Base-by-base conservation (phyloP, 2,113 vertebrate species). In the Otocyon megalotis region DNA sequence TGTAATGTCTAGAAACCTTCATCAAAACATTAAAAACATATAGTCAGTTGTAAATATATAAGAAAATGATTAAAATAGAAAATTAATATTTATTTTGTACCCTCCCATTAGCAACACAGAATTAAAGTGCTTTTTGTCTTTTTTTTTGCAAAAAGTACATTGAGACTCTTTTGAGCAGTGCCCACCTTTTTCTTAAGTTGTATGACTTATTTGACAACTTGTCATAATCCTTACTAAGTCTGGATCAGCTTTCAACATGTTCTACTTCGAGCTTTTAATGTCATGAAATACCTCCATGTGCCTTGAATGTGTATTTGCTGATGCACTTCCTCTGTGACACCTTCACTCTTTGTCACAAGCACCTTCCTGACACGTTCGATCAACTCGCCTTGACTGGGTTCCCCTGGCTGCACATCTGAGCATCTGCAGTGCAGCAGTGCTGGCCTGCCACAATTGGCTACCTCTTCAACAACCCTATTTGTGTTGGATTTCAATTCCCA, bases 1-100 rank as follows among this genome's bases (percentile, higher is more conserved):
- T 50, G 20, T 71, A n/a, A 72, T 28, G 72, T 82, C 30, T 67
- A 50, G 93, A 87, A 88, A 96, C 50, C 90, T 62, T 84, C 83
- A 65, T 92, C 67, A 87, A 76, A 74, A 91, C 50, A n/a, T 72
- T 16, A 67, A 82, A 82, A 37, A 50, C 1, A 15, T 15, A 62
- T 35, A 20, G 17, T 24, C 58, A 63, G 30, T 53, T 84, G 43
- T 48, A 77, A 77, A 53, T 71, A 11, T 43, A 43, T 74, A 91
- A 32, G 13, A 43, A 87, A 87, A 94, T 58, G 30, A 91, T 50
- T 16, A 37, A 84, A 67, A 81, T 32, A 88, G 32, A 94, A 90
- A 74, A 72, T 65, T 56, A 54, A 72, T 72, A 43, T 80, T 72
- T 69, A 60, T 62, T 63, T 94, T 72, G 17, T 65, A 48, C 19